A percentile compares a stretch with the other conserved stretches of the same genome.
phyloP scores from a whole-genome alignment of 1,140 invertebrate species.

The Anoplolepis gracilipes region DNA sequence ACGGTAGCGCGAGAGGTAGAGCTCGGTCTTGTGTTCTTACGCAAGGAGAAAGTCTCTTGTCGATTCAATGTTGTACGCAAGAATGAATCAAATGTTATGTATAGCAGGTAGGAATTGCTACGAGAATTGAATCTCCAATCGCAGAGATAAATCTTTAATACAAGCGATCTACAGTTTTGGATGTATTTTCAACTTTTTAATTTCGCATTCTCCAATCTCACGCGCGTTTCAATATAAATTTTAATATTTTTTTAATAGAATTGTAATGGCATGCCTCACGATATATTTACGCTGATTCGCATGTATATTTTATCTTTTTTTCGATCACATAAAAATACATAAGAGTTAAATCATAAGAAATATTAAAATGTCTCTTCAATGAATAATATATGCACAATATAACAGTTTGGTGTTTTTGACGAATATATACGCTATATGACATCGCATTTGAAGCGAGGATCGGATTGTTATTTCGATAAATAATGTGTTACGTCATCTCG shows the following conservation, averaged over 20 bases:
- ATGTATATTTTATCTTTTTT: background rate
- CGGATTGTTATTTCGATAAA: conserved; percentile 15
- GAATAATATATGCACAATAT: background rate
- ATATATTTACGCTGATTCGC: background rate
- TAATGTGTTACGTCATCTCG: conserved; percentile 36
- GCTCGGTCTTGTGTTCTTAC: conserved; percentile 7
- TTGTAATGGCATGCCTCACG: background rate
- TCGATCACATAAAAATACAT: background rate
- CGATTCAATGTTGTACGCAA: background rate
- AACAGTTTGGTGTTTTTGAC: background rate
- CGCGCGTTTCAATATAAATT: background rate
- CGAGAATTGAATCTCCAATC: no score
- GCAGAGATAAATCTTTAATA: background rate
- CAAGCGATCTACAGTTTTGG: no score
- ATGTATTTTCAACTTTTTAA: background rate
- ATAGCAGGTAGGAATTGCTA: background rate
- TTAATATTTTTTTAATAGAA: background rate
- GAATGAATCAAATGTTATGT: background rate
- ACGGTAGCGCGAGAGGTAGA: conserved; percentile 37
- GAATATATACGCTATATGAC: background rate
- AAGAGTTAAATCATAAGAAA: background rate
- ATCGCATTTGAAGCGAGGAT: background rate
- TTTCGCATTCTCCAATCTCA: background rate
- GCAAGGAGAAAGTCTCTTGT: conserved; percentile 14
- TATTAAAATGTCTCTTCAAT: background rate